Conservation (phyloP, 2,888 invertebrate genomes). For the Barypeithes pellucidus region DNA sequence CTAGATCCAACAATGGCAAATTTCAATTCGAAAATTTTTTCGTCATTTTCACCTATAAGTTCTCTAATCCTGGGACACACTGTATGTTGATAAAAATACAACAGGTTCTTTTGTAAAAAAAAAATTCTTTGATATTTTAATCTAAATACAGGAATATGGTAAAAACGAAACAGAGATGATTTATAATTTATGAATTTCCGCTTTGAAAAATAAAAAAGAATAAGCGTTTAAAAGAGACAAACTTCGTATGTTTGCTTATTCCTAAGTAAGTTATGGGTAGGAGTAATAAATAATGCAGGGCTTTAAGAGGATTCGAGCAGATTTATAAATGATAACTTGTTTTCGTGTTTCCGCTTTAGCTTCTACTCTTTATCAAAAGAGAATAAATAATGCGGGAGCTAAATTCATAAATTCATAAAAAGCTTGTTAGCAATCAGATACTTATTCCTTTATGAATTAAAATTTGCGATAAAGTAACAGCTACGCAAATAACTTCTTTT, state of each 20-base stretch:
- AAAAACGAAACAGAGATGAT: slow-evolving; percentile 8
- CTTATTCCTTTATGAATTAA: slow-evolving; percentile 28
- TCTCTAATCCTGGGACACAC: too few relatives aligned
- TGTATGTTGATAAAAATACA: neutral
- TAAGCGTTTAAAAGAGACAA: slow-evolving; percentile 31
- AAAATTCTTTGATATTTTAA: neutral
- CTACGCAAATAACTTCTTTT: too few relatives aligned
- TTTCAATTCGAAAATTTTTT: too few relatives aligned
- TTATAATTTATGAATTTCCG: slow-evolving; percentile 22
- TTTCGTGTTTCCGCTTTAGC: slow-evolving; percentile 34
- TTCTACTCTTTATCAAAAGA: slow-evolving; percentile 35
- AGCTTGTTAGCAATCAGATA: slow-evolving; percentile 37
- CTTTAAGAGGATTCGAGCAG: slow-evolving; percentile 33
- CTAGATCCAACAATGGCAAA: too few relatives aligned
- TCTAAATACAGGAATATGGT: neutral
- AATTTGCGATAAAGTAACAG: neutral
- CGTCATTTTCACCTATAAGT: too few relatives aligned
- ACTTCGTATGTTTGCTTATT: slow-evolving; percentile 32
- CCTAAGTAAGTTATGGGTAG: slow-evolving; percentile 28
- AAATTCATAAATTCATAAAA: slow-evolving; percentile 41
- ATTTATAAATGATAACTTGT: slow-evolving; percentile 47
- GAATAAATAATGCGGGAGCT: slow-evolving; percentile 45
- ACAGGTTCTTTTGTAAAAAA: neutral
- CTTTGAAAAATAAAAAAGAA: slow-evolving; percentile 20
- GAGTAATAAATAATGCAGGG: slow-evolving; percentile 35